Conservation (phyloP, 2,888 invertebrate species). For the Bimastos eiseni region DNA sequence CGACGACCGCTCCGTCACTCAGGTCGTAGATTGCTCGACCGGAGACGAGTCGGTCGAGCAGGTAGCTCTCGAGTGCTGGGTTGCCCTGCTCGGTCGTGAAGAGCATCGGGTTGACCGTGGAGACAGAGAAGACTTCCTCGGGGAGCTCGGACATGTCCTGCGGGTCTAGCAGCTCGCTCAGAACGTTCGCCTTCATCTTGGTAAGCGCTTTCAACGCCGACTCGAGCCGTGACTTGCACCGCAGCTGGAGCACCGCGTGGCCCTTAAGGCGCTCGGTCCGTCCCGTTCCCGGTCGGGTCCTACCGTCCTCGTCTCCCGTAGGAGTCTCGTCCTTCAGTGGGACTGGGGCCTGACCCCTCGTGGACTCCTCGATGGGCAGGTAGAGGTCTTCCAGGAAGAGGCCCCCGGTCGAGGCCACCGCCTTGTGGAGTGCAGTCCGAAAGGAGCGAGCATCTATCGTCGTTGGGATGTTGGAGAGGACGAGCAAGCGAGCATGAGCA, state of each 20-base stretch:
- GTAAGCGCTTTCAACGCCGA: conserved; percentile 51
- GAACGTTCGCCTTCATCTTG: conserved; percentile 50
- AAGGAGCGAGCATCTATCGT: conserved; percentile 49
- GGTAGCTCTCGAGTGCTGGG: conserved; percentile 53
- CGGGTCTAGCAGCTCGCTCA: conserved; percentile 47
- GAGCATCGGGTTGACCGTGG: conserved; percentile 53
- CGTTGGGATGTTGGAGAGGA: conserved; percentile 56
- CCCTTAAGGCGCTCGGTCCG: conserved; percentile 46
- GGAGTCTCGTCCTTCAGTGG: neutral
- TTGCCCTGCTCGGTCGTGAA: conserved; percentile 53
- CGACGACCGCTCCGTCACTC: conserved; percentile 51
- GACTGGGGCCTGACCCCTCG: neutral
- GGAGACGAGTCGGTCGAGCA: conserved; percentile 50
- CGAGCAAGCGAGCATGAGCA: conserved; percentile 53
- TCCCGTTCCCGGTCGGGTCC: neutral
- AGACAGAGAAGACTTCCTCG: conserved; percentile 51
- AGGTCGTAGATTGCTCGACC: conserved; percentile 45
- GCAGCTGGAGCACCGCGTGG: conserved; percentile 54
- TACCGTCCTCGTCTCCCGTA: neutral
- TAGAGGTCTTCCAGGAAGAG: conserved; percentile 56
- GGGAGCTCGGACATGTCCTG: conserved; percentile 50
- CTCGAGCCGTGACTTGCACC: conserved; percentile 56
- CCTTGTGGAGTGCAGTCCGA: conserved; percentile 49
- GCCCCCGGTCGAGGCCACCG: conserved; percentile 54
- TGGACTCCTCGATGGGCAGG: conserved; percentile 47